Percentiles rank a stretch among this genome's conserved stretches.
Conservation (phyloP, 2,797 vertebrate species). For the Galago senegalensis region DNA sequence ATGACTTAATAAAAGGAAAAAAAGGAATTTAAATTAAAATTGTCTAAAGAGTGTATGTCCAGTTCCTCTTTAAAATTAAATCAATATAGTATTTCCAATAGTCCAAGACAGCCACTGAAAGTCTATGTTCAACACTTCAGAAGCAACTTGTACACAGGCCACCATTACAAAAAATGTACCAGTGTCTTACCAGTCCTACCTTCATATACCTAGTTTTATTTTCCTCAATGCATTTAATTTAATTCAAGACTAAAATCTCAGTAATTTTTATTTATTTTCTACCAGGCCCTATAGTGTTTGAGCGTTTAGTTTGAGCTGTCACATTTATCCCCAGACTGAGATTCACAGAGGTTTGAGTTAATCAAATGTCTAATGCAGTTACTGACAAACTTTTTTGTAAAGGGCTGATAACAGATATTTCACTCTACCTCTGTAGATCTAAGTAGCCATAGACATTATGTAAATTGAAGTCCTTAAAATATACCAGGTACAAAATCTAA, state of each 20-base stretch:
- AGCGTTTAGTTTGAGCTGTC: background rate
- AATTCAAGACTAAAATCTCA: background rate
- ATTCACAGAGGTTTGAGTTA: background rate
- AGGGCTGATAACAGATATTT: background rate
- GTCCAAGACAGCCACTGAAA: background rate
- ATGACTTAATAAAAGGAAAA: too few relatives aligned
- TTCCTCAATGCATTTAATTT: background rate
- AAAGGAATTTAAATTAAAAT: background rate
- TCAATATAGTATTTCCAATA: conserved; percentile 8
- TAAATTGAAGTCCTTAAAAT: background rate
- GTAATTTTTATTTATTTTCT: background rate
- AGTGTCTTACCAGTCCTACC: background rate
- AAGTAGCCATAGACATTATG: background rate
- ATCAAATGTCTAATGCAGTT: background rate
- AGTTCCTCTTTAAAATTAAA: conserved; percentile 26
- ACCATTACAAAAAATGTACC: background rate
- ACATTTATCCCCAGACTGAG: background rate
- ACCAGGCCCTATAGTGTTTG: background rate
- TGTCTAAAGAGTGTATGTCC: background rate
- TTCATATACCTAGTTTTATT: conserved; percentile 5
- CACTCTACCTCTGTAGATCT: background rate
- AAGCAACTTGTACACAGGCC: background rate
- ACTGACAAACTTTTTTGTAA: background rate
- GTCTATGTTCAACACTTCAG: background rate
- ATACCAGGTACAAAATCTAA: background rate